These are phyloP conservation scores for Oophaga sylvatica DNA, from an alignment of 2,797 vertebrate species.

Conservation along the genomic window DNA sequence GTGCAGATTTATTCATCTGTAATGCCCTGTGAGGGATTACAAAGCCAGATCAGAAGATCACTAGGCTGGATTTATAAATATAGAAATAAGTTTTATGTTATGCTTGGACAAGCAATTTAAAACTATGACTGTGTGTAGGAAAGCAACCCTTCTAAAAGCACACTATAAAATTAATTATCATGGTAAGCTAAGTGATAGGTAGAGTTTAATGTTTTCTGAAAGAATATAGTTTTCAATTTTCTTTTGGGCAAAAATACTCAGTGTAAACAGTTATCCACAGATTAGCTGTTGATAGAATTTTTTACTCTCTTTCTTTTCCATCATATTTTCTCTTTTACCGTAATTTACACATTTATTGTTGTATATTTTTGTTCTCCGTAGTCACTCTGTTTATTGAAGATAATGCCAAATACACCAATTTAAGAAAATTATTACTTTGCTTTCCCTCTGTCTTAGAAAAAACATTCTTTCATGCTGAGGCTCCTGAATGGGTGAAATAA, in stretches of 20 bases:
- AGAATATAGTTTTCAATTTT: background rate
- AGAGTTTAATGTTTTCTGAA: background rate
- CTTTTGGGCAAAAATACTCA: background rate
- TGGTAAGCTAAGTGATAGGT: background rate
- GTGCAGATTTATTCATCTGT: no score
- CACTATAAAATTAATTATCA: background rate
- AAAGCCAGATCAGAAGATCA: no score
- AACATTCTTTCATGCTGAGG: background rate
- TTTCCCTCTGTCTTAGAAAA: background rate
- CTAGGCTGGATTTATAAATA: no score
- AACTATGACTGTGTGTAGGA: no score
- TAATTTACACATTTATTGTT: background rate
- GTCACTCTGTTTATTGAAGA: slow-evolving; percentile 16
- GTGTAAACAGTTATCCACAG: background rate
- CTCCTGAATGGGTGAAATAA: background rate
- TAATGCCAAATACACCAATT: slow-evolving; percentile 19
- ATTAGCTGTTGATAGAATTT: background rate
- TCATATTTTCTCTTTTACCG: background rate
- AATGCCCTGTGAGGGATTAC: no score
- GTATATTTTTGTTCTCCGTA: background rate
- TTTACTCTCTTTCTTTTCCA: background rate
- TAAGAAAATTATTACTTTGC: slow-evolving; percentile 27
- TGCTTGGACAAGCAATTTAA: no score
- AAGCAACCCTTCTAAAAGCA: background rate
- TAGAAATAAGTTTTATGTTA: no score